These are phyloP conservation scores for Tetraneura akinire DNA, from an alignment of 1,140 invertebrate species.

Conservation along the genomic window DNA sequence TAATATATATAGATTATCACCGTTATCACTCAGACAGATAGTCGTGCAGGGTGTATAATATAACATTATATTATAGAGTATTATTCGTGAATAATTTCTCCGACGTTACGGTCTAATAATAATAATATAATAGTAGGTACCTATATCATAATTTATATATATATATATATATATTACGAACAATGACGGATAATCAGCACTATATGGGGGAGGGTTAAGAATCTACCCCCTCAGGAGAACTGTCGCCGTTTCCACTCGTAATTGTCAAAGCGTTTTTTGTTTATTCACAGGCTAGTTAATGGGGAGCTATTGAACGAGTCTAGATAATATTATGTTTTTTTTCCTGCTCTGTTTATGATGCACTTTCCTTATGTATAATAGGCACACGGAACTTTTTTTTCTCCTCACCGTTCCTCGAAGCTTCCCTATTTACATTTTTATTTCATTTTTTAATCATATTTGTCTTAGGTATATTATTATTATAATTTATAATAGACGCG, in stretches of 20 bases:
- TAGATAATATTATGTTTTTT: not conserved
- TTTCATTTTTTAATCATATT: constrained; percentile 9
- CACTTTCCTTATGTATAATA: no score
- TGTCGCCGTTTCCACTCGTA: not conserved
- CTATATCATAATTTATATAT: not conserved
- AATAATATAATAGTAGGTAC: not conserved
- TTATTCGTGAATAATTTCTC: no score
- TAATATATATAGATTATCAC: no score
- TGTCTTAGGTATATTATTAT: not conserved
- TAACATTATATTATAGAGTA: no score
- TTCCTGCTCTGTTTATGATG: no score
- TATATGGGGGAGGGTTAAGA: not conserved
- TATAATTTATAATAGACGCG: not conserved
- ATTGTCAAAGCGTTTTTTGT: constrained; percentile 37
- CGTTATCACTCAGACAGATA: no score
- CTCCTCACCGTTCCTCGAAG: no score
- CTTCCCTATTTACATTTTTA: constrained; percentile 25
- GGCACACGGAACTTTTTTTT: constrained; percentile 13
- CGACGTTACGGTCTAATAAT: constrained; percentile 4
- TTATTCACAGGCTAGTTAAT: constrained; percentile 21
- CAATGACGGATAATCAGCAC: constrained; percentile 9
- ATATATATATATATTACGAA: not conserved
- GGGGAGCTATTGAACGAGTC: not conserved
- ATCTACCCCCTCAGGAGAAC: not conserved
- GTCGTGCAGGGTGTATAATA: no score